Evolutionary conservation across 2,797 vertebrate species (phyloP), one percentile per base, ranked within the genome.

Genomic region (Phataginus tetradactyla): DNA sequence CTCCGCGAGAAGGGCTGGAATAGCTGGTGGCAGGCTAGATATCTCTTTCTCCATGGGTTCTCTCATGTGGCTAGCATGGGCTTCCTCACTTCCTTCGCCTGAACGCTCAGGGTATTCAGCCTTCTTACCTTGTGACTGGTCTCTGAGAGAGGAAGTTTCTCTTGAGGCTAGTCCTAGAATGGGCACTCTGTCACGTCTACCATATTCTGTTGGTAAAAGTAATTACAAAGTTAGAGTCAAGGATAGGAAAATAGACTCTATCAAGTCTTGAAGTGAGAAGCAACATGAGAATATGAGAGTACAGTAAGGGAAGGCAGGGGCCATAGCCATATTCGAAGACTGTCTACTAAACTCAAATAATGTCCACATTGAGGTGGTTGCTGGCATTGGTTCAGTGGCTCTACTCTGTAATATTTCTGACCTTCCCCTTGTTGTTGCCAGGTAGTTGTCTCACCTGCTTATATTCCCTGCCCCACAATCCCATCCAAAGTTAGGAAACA

Each of bases 141-240:
- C 71, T 71, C 86, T 74, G 37, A 74, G 34, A 91, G 21, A 91
- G 20, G 25, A 83, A 74, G 13, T 83, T 37, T n/a, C 14, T 61
- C 14, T 37, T 61, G n/a, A 86, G 80, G 34, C 14, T 11, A 66
- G 23, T 59, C 34, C 34, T 86, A 79, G 86, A 55, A 37, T 0
- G 6, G 49, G 55, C 15, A 81, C 0, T 9, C 1, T 45, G 32
- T 68, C 42, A 39, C 32, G 72, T 69, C 74, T 13, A 18, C 63
- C 25, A n/a, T n/a, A 23, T 66, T 86, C 23, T 78, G 2, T 64
- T 61, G 61, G 68, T 11, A 12, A 68, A 94, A 86, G 57, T 10
- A 85, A 63, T 51, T 87, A n/a, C 21, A 71, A 64, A 74, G 4
- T 18, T 64, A 21, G 34, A 32, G 34, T 51, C 13, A 49, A 61